Percentiles rank a stretch among this genome's conserved stretches.
Conservation (phyloP, 2,113 vertebrate species). For the Takifugu flavidus region DNA sequence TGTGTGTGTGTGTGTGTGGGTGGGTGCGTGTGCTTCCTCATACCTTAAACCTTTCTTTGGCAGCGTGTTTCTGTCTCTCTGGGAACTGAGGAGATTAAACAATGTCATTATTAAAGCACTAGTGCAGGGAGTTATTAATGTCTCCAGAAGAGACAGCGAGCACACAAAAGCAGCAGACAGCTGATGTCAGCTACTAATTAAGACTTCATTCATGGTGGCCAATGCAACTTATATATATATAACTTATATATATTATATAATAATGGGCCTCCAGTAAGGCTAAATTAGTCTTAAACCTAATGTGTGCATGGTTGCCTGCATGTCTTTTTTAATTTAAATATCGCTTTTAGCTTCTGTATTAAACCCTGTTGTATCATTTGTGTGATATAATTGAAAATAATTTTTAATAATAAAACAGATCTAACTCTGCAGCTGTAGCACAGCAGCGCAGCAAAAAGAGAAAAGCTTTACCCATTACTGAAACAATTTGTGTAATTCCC, state of each 20-base stretch:
- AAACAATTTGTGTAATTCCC: slow-evolving; percentile 8
- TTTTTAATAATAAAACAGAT: no score
- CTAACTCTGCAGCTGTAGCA: no score
- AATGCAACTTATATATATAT: neutral
- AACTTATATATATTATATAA: slow-evolving; percentile 13
- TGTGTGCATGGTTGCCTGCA: no score
- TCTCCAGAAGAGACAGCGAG: slow-evolving; percentile 28
- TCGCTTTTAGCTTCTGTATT: no score
- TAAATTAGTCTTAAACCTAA: neutral
- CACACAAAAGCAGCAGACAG: slow-evolving; percentile 51
- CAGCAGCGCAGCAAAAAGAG: neutral
- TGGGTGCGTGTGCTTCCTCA: slow-evolving; percentile 17
- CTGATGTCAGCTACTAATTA: slow-evolving; percentile 59
- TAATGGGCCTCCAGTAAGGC: slow-evolving; percentile 41
- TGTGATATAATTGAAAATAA: no score
- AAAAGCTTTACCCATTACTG: neutral
- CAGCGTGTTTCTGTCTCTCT: slow-evolving; percentile 88
- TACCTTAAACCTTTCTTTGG: slow-evolving; percentile 96
- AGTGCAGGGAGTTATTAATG: slow-evolving; percentile 49
- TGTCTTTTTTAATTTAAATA: no score
- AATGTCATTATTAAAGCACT: slow-evolving; percentile 55
- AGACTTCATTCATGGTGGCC: slow-evolving; percentile 31
- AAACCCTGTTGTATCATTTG: no score
- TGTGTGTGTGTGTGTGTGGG: slow-evolving; percentile 1
- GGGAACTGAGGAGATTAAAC: slow-evolving; percentile 77